Conservation (phyloP, 2,888 invertebrate species). For the Hypselothyrea guttata region DNA sequence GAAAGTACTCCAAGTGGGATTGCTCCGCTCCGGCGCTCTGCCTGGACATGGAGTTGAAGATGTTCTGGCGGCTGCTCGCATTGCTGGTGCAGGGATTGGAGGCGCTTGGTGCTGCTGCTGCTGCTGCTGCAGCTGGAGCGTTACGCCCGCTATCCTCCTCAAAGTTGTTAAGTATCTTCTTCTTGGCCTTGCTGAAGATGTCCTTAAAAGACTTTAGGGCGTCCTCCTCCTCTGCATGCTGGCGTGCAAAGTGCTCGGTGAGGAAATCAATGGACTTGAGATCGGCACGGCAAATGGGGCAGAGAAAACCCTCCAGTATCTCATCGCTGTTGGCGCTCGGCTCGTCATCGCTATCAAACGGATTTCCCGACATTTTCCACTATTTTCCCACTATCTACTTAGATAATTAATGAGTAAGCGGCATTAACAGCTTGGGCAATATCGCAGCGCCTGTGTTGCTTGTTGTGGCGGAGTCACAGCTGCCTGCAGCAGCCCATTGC, state of each 20-base stretch:
- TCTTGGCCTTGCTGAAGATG: conserved; percentile 94
- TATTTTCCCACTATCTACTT: conserved; percentile 38
- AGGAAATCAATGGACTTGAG: conserved; percentile 92
- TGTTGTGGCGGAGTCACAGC: not conserved
- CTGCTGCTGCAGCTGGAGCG: conserved; percentile 15
- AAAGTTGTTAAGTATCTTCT: conserved; percentile 89
- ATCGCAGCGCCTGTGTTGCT: conserved; percentile 34
- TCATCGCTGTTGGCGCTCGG: conserved; percentile 83
- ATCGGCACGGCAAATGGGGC: conserved; percentile 96
- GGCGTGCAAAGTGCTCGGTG: conserved; percentile 93
- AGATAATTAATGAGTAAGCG: conserved; percentile 36
- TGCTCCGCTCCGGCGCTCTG: conserved; percentile 82
- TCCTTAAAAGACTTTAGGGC: conserved; percentile 91
- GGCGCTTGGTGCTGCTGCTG: not conserved
- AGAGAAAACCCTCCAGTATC: conserved; percentile 95
- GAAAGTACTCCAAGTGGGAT: conserved; percentile 90
- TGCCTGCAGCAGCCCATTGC: not conserved
- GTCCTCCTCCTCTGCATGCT: conserved; percentile 94
- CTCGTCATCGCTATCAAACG: conserved; percentile 76
- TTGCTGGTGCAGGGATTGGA: conserved; percentile 49
- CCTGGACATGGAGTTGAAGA: conserved; percentile 72
- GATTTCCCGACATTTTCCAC: conserved; percentile 70
- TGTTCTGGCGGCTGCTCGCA: conserved; percentile 67
- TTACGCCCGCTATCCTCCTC: conserved; percentile 84
- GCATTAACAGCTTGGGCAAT: not conserved